phyloP scores from a whole-genome alignment of 2,797 vertebrate species.

The Lagorchestes hirsutus region DNA sequence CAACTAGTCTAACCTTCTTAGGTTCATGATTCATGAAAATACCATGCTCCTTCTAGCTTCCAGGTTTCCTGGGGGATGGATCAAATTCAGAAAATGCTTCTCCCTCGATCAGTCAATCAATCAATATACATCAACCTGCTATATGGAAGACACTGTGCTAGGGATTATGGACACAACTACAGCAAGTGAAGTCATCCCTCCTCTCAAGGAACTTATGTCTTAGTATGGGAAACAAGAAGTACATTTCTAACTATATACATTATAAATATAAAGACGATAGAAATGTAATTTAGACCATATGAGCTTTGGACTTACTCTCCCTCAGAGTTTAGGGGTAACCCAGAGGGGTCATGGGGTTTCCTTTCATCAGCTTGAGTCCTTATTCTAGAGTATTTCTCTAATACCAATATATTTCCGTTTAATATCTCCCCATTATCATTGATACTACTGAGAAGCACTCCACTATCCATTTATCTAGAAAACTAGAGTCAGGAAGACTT shows the following conservation, averaged over 20 bases:
- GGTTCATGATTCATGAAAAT: not conserved
- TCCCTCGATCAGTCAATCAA: not conserved
- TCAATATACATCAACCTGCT: not conserved
- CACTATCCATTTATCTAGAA: not conserved
- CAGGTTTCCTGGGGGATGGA: not conserved
- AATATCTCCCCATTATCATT: not conserved
- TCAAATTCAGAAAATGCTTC: not conserved
- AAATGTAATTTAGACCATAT: not conserved
- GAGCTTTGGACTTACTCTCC: not conserved
- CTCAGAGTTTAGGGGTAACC: not conserved
- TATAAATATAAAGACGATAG: not conserved
- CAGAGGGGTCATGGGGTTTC: not conserved
- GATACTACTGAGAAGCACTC: not conserved
- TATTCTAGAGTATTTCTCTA: not conserved
- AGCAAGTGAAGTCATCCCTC: not conserved
- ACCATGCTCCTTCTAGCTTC: not conserved
- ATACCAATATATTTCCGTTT: not conserved
- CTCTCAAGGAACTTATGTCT: not conserved
- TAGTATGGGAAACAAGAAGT: not conserved
- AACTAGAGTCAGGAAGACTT: not conserved
- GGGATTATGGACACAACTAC: not conserved
- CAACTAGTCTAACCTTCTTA: not conserved
- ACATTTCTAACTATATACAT: not conserved
- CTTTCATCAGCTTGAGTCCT: not conserved
- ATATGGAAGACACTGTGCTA: not conserved